Evolutionary conservation across 2,113 vertebrate species (phyloP).

Genomic region (Notarius lentiginosus): DNA sequence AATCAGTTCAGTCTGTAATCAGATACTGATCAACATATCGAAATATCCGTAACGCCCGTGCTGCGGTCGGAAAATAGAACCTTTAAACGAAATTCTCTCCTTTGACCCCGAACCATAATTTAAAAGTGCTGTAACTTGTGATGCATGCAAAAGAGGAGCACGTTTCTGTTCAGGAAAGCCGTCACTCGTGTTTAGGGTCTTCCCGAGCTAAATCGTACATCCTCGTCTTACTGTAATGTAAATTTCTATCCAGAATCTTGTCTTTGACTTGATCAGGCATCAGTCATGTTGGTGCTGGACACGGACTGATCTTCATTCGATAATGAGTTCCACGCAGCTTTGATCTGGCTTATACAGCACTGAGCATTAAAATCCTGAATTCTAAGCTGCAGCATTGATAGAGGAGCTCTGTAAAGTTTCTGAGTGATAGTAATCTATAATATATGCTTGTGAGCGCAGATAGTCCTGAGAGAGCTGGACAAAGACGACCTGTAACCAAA

Average conservation of each 20-base stretch:
- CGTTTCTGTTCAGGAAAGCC: background rate
- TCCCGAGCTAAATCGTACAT: background rate
- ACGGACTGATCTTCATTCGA: background rate
- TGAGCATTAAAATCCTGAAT: background rate
- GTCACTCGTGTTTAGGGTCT: background rate
- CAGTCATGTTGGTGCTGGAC: background rate
- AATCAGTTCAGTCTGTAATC: background rate
- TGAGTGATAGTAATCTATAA: background rate
- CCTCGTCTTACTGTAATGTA: background rate
- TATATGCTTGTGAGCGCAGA: background rate
- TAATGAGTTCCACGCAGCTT: background rate
- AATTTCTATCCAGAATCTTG: background rate
- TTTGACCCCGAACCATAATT: background rate
- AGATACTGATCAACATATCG: background rate
- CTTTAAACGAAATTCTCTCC: background rate
- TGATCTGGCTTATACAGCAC: no score
- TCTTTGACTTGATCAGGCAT: background rate
- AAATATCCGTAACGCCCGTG: background rate
- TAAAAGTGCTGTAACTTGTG: background rate
- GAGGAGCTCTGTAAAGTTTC: background rate
- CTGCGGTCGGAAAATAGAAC: background rate
- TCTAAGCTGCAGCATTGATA: background rate
- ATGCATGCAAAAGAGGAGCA: background rate
- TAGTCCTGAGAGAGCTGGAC: background rate
- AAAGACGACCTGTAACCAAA: background rate